Evolutionary conservation across 2,113 vertebrate species (phyloP).

Genomic region (Piaya cayana): DNA sequence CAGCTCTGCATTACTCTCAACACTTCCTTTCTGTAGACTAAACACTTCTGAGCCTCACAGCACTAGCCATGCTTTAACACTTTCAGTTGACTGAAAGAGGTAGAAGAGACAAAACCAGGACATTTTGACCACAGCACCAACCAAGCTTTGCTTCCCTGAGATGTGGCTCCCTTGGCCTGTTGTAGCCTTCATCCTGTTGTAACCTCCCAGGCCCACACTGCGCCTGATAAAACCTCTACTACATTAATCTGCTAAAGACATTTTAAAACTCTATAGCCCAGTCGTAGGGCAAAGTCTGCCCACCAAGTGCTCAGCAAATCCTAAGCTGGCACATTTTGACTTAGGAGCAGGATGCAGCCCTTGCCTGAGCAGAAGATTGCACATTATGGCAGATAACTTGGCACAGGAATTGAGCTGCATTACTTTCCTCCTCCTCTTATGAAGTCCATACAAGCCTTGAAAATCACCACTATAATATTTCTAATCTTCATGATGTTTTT

Average conservation of each 20-base stretch:
- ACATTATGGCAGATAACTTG: background rate
- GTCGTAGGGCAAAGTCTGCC: background rate
- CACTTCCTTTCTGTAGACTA: background rate
- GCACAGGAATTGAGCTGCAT: background rate
- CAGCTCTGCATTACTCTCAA: background rate
- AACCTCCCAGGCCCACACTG: background rate
- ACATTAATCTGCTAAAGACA: background rate
- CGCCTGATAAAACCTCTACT: background rate
- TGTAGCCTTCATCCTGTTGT: background rate
- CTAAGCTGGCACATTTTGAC: background rate
- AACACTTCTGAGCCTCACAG: background rate
- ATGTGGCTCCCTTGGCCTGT: background rate
- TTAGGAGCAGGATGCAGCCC: background rate
- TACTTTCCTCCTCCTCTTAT: background rate
- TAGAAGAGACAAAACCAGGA: background rate
- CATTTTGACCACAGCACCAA: background rate
- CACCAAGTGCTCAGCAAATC: background rate
- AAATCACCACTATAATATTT: background rate
- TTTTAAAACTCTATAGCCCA: background rate
- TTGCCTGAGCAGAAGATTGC: background rate
- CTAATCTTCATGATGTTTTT: background rate
- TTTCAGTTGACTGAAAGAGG: background rate
- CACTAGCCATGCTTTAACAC: background rate
- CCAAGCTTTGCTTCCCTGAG: background rate
- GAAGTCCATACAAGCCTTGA: background rate